Evolutionary conservation across 2,113 vertebrate genomes (phyloP), one percentile per base, ranked within the genome.

Genomic region (Pterocles orientalis): DNA sequence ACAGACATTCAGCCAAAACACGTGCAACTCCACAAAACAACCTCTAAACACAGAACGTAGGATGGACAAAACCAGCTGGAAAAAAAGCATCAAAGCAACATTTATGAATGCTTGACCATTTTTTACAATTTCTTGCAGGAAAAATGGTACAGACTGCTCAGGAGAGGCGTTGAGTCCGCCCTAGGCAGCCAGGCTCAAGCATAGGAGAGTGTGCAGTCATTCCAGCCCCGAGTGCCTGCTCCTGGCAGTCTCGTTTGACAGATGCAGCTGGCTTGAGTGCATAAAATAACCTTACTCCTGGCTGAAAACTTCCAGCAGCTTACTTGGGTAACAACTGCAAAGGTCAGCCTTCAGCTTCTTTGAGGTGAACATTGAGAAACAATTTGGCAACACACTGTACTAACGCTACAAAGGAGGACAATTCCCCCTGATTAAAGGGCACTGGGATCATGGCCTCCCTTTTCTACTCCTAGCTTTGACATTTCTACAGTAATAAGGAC

Each of bases 171-270:
- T 4, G 33, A 25, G 29, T 56, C 60, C 86, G 47, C 43, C 60
- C n/a, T 10, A 53, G 41, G 70, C 57, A 87, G 77, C 47, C 33
- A 66, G n/a, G 31, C 56, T 41, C 43, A 24, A 62, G 64, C 19
- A 21, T 1, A 12, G 56, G 47, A 71, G 33, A 19, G 24, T 5
- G n/a, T 41, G 39, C 5, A 7, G 54, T 43, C 47, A 54, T 28
- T n/a, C 36, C 14, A 65, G 82, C n/a, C 21, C 31, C 0, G 1
- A 5, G 28, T 1, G 15, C 0, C 0, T 1, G 4, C 4, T 75
- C 51, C 60, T 23, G 69, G 50, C 64, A 43, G 28, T 31, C 77
- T 51, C 7, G 1, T 61, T 36, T 10, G 8, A 79, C 53, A 82
- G 41, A 57, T 29, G 34, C n/a, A 57, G 51, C 33, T 82, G 75